phyloP scores from a whole-genome alignment of 2,113 vertebrate species.

The Nothoprocta pentlandii region DNA sequence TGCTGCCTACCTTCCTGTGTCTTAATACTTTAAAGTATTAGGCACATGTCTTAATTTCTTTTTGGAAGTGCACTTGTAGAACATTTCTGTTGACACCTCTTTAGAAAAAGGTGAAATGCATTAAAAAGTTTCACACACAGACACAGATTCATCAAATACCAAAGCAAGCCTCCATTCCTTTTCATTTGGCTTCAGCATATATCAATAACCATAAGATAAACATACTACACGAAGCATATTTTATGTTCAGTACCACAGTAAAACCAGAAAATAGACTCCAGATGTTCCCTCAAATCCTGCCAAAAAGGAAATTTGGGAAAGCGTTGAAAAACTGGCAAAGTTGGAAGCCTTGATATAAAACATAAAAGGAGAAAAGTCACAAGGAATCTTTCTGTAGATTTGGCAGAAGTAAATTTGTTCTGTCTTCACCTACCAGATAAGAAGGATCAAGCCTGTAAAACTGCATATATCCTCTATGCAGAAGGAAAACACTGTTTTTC shows the following conservation, averaged over 20 bases:
- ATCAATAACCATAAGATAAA: conserved; percentile 23
- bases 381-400: background rate
- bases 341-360: background rate
- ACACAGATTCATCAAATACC: background rate
- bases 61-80: background rate
- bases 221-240: background rate
- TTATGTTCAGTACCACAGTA: background rate
- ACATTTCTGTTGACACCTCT: background rate
- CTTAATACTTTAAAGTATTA: background rate
- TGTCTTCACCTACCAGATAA: conserved; percentile 68
- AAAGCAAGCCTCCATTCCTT: background rate
- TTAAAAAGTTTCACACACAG: background rate
- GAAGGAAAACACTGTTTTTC: background rate
- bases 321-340: conserved; percentile 25
- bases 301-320: conserved; percentile 15
- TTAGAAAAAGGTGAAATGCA: background rate
- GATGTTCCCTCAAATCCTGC: conserved; percentile 56
- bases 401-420: conserved; percentile 61
- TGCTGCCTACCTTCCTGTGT: background rate
- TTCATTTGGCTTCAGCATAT: background rate
- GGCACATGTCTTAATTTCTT: background rate
- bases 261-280: conserved; percentile 62
- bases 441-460: conserved; percentile 29
- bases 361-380: background rate
- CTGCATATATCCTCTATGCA: background rate